These are phyloP conservation scores for Nudaria mundana DNA, from an alignment of 2,888 invertebrate species.

Conservation along the genomic window DNA sequence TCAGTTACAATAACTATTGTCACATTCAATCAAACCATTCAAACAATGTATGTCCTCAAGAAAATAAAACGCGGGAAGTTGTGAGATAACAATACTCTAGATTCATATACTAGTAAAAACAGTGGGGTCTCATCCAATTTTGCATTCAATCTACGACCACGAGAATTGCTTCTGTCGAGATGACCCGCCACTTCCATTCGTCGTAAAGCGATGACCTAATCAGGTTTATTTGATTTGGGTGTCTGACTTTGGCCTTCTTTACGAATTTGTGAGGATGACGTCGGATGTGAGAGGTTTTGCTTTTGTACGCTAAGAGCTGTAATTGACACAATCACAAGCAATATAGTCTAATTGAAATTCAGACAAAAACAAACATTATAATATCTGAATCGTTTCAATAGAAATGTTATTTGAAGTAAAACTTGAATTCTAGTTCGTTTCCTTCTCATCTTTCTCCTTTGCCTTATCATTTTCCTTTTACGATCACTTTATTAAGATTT, in stretches of 20 bases:
- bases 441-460: slow-evolving; percentile 10
- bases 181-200: slow-evolving; percentile 76
- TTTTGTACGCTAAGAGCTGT: slow-evolving; percentile 45
- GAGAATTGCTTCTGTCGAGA: slow-evolving; percentile 77
- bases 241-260: slow-evolving; percentile 66
- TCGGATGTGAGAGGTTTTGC: slow-evolving; percentile 3
- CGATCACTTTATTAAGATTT: slow-evolving; percentile 24
- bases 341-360: background rate
- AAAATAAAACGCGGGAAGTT: slow-evolving; percentile 66
- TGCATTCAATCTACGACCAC: slow-evolving; percentile 80
- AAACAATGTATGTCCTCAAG: slow-evolving; percentile 60
- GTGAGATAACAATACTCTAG: slow-evolving; percentile 58
- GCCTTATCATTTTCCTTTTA: slow-evolving; percentile 15
- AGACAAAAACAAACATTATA: background rate
- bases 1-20: slow-evolving; percentile 73
- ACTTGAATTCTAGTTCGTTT: slow-evolving; percentile 9
- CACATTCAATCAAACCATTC: slow-evolving; percentile 77
- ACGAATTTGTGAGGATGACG: slow-evolving; percentile 53
- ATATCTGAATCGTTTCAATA: background rate
- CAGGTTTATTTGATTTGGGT: slow-evolving; percentile 78
- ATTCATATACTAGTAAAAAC: slow-evolving; percentile 76
- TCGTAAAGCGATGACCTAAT: slow-evolving; percentile 79
- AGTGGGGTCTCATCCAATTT: slow-evolving; percentile 78
- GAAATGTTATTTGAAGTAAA: slow-evolving; percentile 1
- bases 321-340: slow-evolving; percentile 11